These are phyloP conservation scores for Buceros bicornis DNA, from an alignment of 2,797 vertebrate species.

Conservation along the genomic window DNA sequence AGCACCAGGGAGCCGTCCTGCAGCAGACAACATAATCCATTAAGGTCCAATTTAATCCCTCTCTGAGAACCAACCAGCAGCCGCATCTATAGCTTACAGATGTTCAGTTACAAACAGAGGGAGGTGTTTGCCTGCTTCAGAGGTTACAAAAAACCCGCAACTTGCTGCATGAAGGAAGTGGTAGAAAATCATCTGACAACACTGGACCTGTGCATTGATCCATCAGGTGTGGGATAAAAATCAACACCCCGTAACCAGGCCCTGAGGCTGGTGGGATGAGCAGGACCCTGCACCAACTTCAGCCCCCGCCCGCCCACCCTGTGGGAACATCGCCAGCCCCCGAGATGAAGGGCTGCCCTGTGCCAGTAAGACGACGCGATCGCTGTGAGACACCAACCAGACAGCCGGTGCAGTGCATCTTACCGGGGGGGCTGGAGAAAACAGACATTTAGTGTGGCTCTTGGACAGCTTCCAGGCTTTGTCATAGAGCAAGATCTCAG, in stretches of 20 bases:
- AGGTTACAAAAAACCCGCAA: background rate
- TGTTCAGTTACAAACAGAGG: background rate
- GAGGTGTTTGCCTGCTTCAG: background rate
- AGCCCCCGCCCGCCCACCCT: rapidly evolving
- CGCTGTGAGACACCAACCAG: rapidly evolving
- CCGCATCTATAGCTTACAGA: background rate
- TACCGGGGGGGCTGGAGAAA: background rate
- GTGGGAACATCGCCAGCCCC: rapidly evolving
- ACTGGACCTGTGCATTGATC: rapidly evolving
- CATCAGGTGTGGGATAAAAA: background rate
- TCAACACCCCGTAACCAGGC: background rate
- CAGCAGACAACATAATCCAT: background rate
- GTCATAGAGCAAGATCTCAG: background rate
- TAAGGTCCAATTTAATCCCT: background rate
- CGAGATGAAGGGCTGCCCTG: background rate
- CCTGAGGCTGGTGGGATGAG: background rate
- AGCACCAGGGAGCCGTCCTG: rapidly evolving
- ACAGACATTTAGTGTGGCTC: background rate
- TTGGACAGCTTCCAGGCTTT: background rate
- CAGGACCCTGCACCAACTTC: background rate
- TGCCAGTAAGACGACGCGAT: rapidly evolving
- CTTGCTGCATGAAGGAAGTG: background rate
- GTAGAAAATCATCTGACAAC: background rate
- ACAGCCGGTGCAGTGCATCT: background rate
- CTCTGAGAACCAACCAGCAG: background rate